These are phyloP conservation scores for Cantharis rustica DNA, from an alignment of 2,888 invertebrate species.

Conservation along the genomic window DNA sequence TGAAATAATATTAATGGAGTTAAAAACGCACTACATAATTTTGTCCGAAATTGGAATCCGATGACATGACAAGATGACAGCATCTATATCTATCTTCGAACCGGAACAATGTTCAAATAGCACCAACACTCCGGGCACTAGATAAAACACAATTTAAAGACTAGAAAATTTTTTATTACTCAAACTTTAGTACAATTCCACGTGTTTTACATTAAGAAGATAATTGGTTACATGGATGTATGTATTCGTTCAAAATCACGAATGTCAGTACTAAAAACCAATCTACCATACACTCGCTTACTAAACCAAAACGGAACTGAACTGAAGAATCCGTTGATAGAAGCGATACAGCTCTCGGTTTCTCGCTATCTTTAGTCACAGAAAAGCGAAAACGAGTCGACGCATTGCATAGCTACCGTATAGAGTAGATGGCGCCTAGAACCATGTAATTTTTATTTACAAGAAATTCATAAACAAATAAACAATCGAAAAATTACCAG, in stretches of 20 bases:
- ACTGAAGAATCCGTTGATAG: slow-evolving; percentile 12
- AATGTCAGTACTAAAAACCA: background rate
- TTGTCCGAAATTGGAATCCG: slow-evolving; percentile 5
- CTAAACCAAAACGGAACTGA: slow-evolving; percentile 15
- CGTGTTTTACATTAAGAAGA: background rate
- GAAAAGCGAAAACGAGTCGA: slow-evolving; percentile 29
- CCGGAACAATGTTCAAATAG: slow-evolving; percentile 13
- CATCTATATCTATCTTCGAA: slow-evolving; percentile 11
- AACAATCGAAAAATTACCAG: background rate
- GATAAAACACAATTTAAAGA: background rate
- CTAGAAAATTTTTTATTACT: background rate
- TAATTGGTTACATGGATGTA: background rate
- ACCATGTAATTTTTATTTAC: background rate
- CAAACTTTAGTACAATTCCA: background rate
- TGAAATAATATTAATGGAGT: background rate
- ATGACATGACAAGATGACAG: slow-evolving; percentile 16
- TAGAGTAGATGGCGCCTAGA: slow-evolving; percentile 36
- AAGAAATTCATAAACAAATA: background rate
- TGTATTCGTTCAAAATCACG: background rate
- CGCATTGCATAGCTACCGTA: slow-evolving; percentile 23
- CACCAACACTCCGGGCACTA: slow-evolving; percentile 3
- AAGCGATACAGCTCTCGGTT: slow-evolving; percentile 21
- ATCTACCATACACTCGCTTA: background rate
- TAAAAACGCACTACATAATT: slow-evolving; percentile 2
- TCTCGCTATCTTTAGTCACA: slow-evolving; percentile 23